phyloP scores from a whole-genome alignment of 2,888 invertebrate species.

The Teinopalpus imperialis region DNA sequence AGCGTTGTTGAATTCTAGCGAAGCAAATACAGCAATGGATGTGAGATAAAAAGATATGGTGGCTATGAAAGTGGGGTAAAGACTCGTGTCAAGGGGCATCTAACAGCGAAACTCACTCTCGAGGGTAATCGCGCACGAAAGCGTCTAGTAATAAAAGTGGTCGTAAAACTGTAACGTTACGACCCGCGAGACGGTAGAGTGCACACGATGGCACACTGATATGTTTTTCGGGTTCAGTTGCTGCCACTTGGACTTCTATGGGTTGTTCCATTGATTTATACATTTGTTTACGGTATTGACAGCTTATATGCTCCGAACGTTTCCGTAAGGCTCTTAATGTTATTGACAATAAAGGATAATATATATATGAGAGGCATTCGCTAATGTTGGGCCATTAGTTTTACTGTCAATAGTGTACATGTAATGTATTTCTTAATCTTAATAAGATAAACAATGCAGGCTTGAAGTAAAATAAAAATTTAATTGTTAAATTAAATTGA shows the following conservation, averaged over 20 bases:
- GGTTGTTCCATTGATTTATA: conserved; percentile 63
- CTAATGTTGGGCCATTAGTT: too few species aligned
- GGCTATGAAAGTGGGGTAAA: conserved; percentile 41
- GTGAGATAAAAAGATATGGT: conserved; percentile 37
- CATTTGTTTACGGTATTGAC: conserved; percentile 52
- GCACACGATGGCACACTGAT: conserved; percentile 75
- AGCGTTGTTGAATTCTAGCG: not conserved
- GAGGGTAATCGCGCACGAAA: conserved; percentile 82
- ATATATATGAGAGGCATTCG: too few species aligned
- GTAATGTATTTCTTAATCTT: too few species aligned
- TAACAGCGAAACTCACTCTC: conserved; percentile 81
- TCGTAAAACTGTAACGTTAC: conserved; percentile 80
- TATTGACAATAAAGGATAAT: conserved; percentile 16
- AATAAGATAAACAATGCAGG: too few species aligned
- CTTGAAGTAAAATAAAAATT: too few species aligned
- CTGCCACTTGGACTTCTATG: conserved; percentile 40
- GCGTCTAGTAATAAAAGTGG: conserved; percentile 80
- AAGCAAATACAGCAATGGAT: conserved; percentile 48
- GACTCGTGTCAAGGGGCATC: conserved; percentile 55
- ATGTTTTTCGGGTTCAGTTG: conserved; percentile 66
- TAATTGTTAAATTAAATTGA: too few species aligned
- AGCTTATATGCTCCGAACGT: conserved; percentile 33
- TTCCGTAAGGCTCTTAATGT: conserved; percentile 26
- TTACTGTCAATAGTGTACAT: too few species aligned
- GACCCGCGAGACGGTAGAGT: conserved; percentile 71